Evolutionary conservation across 2,797 vertebrate species (phyloP).

Genomic region (Serranus cabrilla): DNA sequence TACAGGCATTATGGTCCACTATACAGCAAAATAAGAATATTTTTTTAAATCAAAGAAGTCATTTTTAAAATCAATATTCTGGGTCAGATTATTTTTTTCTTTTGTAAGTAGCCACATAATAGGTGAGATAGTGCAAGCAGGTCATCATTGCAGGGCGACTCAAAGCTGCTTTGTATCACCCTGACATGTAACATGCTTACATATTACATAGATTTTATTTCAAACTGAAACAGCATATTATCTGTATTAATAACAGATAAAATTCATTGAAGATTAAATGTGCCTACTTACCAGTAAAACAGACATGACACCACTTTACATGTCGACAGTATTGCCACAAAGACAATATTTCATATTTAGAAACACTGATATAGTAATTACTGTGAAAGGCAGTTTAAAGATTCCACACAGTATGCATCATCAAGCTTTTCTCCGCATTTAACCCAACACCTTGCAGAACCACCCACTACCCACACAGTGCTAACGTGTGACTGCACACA

Average conservation of each 20-base stretch:
- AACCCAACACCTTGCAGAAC: constrained; percentile 29
- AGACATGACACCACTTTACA: not conserved
- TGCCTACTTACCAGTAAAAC: not conserved
- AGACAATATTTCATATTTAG: not conserved
- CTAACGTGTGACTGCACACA: not conserved
- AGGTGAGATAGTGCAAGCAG: no score
- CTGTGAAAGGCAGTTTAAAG: no score
- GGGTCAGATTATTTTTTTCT: no score
- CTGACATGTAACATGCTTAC: no score
- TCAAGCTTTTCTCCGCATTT: constrained; percentile 25
- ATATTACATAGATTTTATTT: not conserved
- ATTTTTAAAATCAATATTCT: no score
- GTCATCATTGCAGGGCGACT: no score
- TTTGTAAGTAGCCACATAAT: no score
- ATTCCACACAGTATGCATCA: not conserved
- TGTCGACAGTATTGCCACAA: not conserved
- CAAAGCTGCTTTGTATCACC: no score
- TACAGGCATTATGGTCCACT: no score
- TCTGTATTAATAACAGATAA: not conserved
- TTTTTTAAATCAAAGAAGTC: no score
- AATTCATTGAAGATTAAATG: constrained; percentile 1
- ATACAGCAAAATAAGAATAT: no score
- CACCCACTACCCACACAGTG: constrained; percentile 8
- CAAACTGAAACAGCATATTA: not conserved
- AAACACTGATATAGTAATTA: no score